Evolutionary conservation across 2,888 invertebrate species (phyloP).

Genomic region (Drosophila anomalata): DNA sequence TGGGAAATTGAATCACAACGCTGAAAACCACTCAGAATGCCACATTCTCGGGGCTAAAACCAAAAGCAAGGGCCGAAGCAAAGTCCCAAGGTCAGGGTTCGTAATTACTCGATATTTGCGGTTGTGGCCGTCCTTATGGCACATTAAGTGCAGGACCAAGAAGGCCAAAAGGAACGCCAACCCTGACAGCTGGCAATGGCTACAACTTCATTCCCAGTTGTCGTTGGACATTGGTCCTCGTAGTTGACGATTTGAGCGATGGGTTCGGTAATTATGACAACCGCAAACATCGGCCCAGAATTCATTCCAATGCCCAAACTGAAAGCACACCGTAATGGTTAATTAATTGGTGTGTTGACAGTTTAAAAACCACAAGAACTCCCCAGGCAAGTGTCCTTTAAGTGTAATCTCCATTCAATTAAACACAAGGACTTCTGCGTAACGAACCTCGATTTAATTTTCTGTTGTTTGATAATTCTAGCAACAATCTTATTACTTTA

Average conservation of each 20-base stretch:
- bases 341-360: conserved; percentile 68
- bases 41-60: conserved; percentile 8
- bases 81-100: conserved; percentile 42
- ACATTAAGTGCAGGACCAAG: conserved; percentile 25
- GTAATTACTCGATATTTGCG: conserved; percentile 59
- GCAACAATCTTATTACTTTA: background rate
- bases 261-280: conserved; percentile 36
- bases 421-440: background rate
- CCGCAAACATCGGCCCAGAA: conserved; percentile 46
- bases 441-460: background rate
- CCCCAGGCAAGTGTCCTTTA: background rate
- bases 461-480: background rate
- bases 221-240: conserved; percentile 4
- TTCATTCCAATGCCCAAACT: conserved; percentile 21
- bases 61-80: background rate
- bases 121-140: conserved; percentile 35
- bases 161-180: conserved; percentile 5
- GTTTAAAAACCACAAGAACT: conserved; percentile 35
- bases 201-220: conserved; percentile 25
- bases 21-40: conserved; percentile 22
- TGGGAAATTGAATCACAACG: conserved; percentile 69
- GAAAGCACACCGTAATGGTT: conserved; percentile 39
- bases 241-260: conserved; percentile 45
- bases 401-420: conserved; percentile 10
- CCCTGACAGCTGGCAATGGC: conserved; percentile 17